Percentiles rank a stretch among this genome's conserved stretches.
Evolutionary conservation across 2,113 vertebrate genomes (phyloP).

Genomic region (Elanoides forficatus): DNA sequence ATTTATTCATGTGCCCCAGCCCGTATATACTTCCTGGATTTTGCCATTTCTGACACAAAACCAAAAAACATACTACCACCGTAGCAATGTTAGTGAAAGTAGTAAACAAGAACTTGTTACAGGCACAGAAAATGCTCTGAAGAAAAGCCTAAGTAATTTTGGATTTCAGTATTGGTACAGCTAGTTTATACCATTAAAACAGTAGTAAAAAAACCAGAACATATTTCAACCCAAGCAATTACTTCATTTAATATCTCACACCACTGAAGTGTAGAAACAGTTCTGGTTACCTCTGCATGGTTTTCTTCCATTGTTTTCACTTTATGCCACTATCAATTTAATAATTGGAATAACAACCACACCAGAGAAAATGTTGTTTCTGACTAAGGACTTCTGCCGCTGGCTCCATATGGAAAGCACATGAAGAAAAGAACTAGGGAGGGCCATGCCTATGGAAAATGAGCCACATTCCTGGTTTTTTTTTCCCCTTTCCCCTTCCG

Average conservation of each 20-base stretch:
- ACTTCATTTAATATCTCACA: not conserved
- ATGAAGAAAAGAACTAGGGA: not conserved
- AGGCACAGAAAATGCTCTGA: not conserved
- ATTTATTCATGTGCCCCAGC: not conserved
- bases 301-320: not conserved
- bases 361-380: not conserved
- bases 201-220: not conserved
- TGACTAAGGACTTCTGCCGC: not conserved
- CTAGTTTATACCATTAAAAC: not conserved
- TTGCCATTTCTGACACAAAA: not conserved
- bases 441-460: not conserved
- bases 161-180: not conserved
- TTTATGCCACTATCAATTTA: not conserved
- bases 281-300: not conserved
- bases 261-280: not conserved
- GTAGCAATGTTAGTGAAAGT: not conserved
- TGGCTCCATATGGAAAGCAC: not conserved
- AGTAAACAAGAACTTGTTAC: not conserved
- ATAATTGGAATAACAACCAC: not conserved
- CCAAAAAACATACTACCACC: not conserved
- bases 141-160: not conserved
- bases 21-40: not conserved
- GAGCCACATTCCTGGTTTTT: not conserved
- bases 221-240: not conserved
- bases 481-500: not conserved